Evolutionary conservation across 2,797 vertebrate genomes (phyloP).

Genomic region (Otolemur crassicaudatus): DNA sequence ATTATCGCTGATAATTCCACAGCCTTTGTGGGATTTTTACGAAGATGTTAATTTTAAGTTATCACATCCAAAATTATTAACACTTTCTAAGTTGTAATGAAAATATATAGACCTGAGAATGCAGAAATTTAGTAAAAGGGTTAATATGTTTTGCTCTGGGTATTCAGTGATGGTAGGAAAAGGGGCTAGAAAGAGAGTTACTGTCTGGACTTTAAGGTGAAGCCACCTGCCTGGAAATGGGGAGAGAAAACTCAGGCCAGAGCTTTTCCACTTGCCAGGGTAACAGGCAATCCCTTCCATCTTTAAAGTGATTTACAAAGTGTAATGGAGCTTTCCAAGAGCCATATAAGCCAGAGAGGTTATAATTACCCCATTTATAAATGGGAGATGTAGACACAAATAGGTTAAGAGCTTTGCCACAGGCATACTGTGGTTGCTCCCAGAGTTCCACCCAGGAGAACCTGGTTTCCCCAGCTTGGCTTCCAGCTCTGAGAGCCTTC

Average conservation of each 20-base stretch:
- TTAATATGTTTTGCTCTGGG: background rate
- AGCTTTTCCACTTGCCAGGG: background rate
- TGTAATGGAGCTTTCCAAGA: slow-evolving; percentile 10
- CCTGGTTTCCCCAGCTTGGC: background rate
- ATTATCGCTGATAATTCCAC: background rate
- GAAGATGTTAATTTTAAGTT: background rate
- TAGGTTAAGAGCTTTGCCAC: background rate
- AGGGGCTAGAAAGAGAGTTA: background rate
- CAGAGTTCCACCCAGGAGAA: background rate
- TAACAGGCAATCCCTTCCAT: background rate
- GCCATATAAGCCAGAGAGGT: background rate
- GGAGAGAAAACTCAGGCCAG: background rate
- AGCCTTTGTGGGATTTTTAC: background rate
- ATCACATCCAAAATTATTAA: background rate
- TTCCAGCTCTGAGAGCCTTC: background rate
- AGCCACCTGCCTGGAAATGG: background rate
- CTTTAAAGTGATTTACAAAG: slow-evolving; percentile 58
- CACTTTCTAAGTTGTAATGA: background rate
- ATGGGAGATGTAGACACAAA: background rate
- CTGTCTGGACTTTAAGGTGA: background rate
- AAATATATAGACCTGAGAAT: background rate
- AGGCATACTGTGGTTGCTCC: background rate
- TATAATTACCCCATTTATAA: slow-evolving; percentile 55
- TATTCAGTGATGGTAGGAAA: background rate
- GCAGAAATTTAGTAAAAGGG: background rate